Conservation (phyloP, 1,140 invertebrate genomes). For the Armadillidium nasatum region DNA sequence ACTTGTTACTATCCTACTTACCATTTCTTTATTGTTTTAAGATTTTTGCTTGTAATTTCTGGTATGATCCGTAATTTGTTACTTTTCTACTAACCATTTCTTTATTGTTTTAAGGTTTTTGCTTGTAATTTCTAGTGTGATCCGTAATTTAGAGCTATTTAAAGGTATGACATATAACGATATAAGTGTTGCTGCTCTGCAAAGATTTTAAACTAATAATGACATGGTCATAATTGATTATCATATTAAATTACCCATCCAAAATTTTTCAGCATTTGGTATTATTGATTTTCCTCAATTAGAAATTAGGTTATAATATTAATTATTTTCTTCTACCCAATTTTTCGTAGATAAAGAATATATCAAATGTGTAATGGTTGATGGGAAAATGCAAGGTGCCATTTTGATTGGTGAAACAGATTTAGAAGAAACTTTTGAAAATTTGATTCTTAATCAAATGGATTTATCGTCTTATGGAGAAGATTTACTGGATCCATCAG, state of each 20-base stretch:
- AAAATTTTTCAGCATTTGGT: too few relatives aligned
- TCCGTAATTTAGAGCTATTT: background rate
- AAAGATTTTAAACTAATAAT: too few relatives aligned
- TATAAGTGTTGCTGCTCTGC: background rate
- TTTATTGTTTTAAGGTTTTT: too few relatives aligned
- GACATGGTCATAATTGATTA: too few relatives aligned
- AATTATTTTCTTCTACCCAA: background rate
- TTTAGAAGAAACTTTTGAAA: constrained; percentile 96
- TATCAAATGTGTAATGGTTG: constrained; percentile 81
- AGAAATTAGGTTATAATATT: too few relatives aligned
- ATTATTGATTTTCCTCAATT: too few relatives aligned
- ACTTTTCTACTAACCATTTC: too few relatives aligned
- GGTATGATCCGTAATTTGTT: too few relatives aligned
- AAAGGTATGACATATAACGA: background rate
- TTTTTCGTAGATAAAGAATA: constrained; percentile 63
- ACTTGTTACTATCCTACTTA: background rate
- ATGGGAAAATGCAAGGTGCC: constrained; percentile 84
- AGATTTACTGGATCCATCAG: constrained; percentile 86
- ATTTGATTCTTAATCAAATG: constrained; percentile 90
- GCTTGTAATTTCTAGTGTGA: background rate
- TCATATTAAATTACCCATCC: too few relatives aligned
- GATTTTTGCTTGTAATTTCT: too few relatives aligned
- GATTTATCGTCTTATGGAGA: constrained; percentile 84
- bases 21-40: too few relatives aligned
- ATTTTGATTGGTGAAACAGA: constrained; percentile 89